A percentile compares a stretch with the other conserved stretches of the same genome.
These are phyloP conservation scores for Himalopsyche japonica DNA, from an alignment of 2,888 invertebrate species.

Conservation along the genomic window DNA sequence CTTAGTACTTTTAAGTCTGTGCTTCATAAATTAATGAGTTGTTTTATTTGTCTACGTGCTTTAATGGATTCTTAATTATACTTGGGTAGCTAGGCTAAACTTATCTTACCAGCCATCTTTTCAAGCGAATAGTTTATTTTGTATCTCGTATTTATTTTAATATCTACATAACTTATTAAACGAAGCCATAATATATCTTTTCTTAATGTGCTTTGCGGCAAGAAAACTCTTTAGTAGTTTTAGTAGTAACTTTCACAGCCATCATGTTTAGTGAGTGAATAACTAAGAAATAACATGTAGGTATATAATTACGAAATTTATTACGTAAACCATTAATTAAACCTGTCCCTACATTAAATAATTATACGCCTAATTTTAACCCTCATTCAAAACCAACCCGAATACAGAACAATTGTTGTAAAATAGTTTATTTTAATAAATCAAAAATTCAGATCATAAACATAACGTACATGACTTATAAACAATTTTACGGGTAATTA, in stretches of 20 bases:
- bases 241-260: background rate
- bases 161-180: background rate
- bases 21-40: background rate
- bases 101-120: background rate
- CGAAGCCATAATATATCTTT: background rate
- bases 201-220: background rate
- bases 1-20: background rate
- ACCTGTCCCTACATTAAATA: background rate
- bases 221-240: background rate
- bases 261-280: background rate
- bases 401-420: background rate
- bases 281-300: background rate
- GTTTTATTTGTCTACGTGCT: background rate
- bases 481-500: too few relatives aligned
- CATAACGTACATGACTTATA: too few relatives aligned
- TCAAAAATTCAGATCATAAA: too few relatives aligned
- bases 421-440: too few relatives aligned
- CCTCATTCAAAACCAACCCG: background rate
- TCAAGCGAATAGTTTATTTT: background rate
- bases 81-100: background rate
- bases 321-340: background rate
- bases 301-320: background rate
- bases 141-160: background rate
- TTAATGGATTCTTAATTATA: background rate
- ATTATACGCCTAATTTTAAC: background rate